phyloP scores from a whole-genome alignment of 2,113 vertebrate species.

The Nyctibius bracteatus region DNA sequence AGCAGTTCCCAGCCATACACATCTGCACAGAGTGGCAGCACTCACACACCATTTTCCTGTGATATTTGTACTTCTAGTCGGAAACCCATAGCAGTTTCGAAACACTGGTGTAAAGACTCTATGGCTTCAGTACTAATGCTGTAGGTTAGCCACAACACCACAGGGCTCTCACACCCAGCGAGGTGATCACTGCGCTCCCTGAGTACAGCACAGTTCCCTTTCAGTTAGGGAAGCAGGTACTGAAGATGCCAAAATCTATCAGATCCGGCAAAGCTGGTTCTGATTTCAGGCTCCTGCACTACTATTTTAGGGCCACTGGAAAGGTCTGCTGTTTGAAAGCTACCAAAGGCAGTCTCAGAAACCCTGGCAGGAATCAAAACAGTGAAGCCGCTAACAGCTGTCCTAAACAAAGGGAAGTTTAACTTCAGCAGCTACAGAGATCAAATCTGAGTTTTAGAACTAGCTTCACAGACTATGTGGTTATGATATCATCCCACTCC shows the following conservation, averaged over 20 bases:
- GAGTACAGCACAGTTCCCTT: fast-evolving
- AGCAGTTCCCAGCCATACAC: not conserved
- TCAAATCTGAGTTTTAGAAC: not conserved
- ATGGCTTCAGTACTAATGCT: not conserved
- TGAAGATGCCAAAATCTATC: not conserved
- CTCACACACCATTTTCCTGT: not conserved
- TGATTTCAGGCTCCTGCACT: not conserved
- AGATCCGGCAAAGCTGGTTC: not conserved
- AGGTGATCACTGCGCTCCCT: not conserved
- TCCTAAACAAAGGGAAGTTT: not conserved
- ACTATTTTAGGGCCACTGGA: not conserved
- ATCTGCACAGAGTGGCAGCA: not conserved
- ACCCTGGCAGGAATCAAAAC: not conserved
- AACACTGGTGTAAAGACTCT: not conserved
- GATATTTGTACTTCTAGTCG: not conserved
- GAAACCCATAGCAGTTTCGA: not conserved
- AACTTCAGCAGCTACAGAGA: not conserved
- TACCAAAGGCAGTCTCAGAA: not conserved
- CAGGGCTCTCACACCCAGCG: fast-evolving
- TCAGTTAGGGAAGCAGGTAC: not conserved
- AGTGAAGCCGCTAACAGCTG: not conserved
- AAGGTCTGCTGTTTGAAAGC: not conserved
- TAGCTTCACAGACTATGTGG: not conserved
- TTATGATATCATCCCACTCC: not conserved
- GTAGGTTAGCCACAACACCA: not conserved